Evolutionary conservation across 2,113 vertebrate genomes (phyloP).

Genomic region (Rhodinocichla rosea): DNA sequence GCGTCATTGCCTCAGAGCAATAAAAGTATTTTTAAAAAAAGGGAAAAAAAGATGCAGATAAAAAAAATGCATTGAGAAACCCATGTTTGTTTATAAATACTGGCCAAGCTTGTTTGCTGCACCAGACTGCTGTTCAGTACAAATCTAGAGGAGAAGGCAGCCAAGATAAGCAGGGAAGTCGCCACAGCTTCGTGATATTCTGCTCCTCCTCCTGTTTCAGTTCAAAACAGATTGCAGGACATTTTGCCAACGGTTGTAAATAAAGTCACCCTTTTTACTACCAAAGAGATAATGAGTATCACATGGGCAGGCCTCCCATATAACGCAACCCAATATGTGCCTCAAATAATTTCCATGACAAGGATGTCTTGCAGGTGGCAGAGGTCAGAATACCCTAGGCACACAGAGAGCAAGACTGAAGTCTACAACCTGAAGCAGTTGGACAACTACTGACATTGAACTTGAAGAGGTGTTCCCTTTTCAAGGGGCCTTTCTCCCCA

Average conservation of each 20-base stretch:
- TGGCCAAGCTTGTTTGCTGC: not conserved
- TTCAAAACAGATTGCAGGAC: constrained; percentile 8
- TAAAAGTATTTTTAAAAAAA: not conserved
- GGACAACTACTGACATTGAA: not conserved
- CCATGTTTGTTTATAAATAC: not conserved
- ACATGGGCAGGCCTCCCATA: not conserved
- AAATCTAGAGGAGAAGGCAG: not conserved
- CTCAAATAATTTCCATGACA: not conserved
- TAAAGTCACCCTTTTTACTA: not conserved
- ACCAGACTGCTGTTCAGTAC: not conserved
- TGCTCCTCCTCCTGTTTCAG: not conserved
- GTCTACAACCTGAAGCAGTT: not conserved
- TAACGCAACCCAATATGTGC: fast-evolving
- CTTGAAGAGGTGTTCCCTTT: not conserved
- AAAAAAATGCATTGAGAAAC: not conserved
- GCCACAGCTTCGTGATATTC: not conserved
- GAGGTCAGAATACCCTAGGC: not conserved
- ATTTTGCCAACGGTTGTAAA: constrained; percentile 5
- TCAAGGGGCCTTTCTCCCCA: not conserved
- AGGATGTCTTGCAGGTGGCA: not conserved
- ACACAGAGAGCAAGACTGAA: not conserved
- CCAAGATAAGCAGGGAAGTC: constrained; percentile 5
- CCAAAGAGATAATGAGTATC: not conserved
- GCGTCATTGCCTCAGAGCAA: not conserved
- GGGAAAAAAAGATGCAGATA: not conserved